Evolutionary conservation across 2,113 vertebrate genomes (phyloP).

Genomic region (Clarias batrachus): DNA sequence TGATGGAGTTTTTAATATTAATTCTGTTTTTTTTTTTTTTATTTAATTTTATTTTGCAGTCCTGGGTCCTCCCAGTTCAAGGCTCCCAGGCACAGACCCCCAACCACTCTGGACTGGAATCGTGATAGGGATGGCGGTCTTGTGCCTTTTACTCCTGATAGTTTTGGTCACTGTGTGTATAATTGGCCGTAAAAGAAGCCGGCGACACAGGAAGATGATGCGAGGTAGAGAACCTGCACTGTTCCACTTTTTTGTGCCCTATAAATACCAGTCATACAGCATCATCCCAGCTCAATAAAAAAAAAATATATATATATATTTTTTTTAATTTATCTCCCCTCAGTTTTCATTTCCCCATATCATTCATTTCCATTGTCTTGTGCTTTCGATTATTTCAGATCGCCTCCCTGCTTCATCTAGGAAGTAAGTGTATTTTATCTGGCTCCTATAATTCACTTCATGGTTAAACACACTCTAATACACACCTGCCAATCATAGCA

Average conservation of each 20-base stretch:
- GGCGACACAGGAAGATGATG: slow-evolving; percentile 55
- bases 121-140: slow-evolving; percentile 83
- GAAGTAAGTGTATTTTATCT: slow-evolving; percentile 68
- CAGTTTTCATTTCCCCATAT: background rate
- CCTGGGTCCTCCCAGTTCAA: slow-evolving; percentile 78
- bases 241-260: background rate
- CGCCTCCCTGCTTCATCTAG: slow-evolving; percentile 60
- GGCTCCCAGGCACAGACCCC: slow-evolving; percentile 76
- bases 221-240: slow-evolving; percentile 62
- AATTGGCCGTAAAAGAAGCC: slow-evolving; percentile 74
- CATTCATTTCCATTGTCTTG: slow-evolving; percentile 35
- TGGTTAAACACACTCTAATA: background rate
- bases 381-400: slow-evolving; percentile 60
- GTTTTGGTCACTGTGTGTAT: slow-evolving; percentile 80
- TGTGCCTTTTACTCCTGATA: slow-evolving; percentile 81
- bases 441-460: slow-evolving; percentile 9
- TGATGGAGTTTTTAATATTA: background rate
- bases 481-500: background rate
- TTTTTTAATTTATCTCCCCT: no score
- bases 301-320: no score
- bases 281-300: background rate
- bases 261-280: background rate
- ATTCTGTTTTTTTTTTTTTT: no score
- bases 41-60: slow-evolving; percentile 66
- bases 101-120: slow-evolving; percentile 82